Evolutionary conservation across 1,140 invertebrate genomes (phyloP).

Genomic region (Campoletis sonorensis): DNA sequence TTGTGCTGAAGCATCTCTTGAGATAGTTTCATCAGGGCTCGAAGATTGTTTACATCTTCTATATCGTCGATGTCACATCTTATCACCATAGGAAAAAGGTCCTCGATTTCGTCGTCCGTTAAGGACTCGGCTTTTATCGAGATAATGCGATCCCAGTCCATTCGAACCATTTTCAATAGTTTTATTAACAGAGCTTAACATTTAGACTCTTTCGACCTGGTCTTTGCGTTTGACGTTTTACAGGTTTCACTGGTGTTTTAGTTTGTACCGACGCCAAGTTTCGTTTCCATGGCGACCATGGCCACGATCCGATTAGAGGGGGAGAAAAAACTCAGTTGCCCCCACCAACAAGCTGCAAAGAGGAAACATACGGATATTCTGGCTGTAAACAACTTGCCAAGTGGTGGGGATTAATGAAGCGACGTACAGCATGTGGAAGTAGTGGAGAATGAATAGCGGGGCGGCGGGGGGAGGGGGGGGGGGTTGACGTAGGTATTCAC

Average conservation of each 20-base stretch:
- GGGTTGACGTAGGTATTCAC: no score
- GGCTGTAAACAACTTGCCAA: no score
- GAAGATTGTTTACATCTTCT: slow-evolving; percentile 77
- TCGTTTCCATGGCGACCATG: slow-evolving; percentile 39
- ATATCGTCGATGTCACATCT: slow-evolving; percentile 80
- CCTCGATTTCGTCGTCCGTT: slow-evolving; percentile 79
- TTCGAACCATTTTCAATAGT: slow-evolving; percentile 71
- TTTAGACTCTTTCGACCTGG: slow-evolving; percentile 19
- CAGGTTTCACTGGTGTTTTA: slow-evolving; percentile 18
- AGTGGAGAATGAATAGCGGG: background rate
- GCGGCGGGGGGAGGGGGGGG: no score
- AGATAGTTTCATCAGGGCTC: slow-evolving; percentile 77
- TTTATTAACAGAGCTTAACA: background rate
- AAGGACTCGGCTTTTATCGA: slow-evolving; percentile 77
- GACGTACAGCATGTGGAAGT: no score
- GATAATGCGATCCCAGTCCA: slow-evolving; percentile 80
- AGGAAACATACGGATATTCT: no score
- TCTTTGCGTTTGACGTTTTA: slow-evolving; percentile 43
- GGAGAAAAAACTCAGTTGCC: background rate
- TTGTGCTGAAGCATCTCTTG: slow-evolving; percentile 83
- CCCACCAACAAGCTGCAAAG: background rate
- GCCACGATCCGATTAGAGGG: background rate
- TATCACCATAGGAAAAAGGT: slow-evolving; percentile 78
- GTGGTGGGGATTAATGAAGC: no score
- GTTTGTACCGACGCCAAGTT: slow-evolving; percentile 33